Evolutionary conservation across 2,113 vertebrate genomes (phyloP).

Genomic region (Origma solitaria): DNA sequence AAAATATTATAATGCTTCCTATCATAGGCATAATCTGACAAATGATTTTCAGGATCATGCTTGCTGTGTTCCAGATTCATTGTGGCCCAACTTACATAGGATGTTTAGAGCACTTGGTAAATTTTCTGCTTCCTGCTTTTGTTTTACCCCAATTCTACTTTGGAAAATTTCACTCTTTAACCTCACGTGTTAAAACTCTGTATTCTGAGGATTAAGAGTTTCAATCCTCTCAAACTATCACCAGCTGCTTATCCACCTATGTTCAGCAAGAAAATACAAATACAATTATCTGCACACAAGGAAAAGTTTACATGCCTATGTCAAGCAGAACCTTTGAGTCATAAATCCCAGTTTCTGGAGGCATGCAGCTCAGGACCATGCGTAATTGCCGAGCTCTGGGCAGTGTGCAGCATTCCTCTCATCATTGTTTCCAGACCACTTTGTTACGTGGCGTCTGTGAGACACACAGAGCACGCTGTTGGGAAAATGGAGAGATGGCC

Average conservation of each 20-base stretch:
- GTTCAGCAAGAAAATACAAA: neutral
- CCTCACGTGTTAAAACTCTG: neutral
- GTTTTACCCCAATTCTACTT: neutral
- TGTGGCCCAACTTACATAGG: neutral
- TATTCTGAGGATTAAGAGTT: neutral
- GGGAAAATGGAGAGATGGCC: neutral
- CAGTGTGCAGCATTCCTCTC: neutral
- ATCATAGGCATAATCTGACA: neutral
- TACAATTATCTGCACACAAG: neutral
- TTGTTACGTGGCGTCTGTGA: neutral
- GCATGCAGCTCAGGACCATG: neutral
- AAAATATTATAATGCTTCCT: neutral
- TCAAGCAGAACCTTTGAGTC: neutral
- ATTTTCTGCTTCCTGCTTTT: neutral
- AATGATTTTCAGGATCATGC: neutral
- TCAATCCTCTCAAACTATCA: neutral
- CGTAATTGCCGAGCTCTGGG: neutral
- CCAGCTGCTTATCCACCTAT: neutral
- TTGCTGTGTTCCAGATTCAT: neutral
- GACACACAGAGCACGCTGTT: neutral
- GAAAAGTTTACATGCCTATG: neutral
- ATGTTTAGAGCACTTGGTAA: neutral
- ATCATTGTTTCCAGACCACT: neutral
- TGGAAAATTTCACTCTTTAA: neutral
- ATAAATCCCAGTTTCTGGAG: neutral